Conservation (phyloP, 2,113 vertebrate species). For the Aegithalos caudatus region DNA sequence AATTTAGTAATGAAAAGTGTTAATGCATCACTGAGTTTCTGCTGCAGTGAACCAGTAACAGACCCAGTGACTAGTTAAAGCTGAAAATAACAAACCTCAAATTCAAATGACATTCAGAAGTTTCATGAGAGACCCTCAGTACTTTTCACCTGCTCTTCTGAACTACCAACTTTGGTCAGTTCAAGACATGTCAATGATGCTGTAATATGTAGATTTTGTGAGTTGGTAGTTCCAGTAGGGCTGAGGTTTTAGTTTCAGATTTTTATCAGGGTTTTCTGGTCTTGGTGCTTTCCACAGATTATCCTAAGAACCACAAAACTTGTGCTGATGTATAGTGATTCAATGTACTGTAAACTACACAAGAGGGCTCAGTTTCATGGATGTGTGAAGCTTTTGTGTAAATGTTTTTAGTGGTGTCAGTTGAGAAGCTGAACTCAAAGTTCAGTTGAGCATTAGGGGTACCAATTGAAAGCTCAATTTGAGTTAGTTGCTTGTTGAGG, state of each 20-base stretch:
- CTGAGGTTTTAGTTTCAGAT: neutral
- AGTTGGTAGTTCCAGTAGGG: neutral
- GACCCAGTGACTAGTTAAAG: neutral
- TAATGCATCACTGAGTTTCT: constrained; percentile 24
- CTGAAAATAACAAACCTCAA: neutral
- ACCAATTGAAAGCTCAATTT: neutral
- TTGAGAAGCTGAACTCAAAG: neutral
- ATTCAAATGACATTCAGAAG: neutral
- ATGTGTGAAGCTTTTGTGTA: neutral
- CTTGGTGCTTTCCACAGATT: neutral
- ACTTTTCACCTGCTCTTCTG: neutral
- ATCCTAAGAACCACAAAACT: neutral
- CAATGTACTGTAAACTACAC: neutral
- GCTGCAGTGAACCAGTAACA: neutral
- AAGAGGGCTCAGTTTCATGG: neutral
- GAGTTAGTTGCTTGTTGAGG: neutral
- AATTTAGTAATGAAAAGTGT: neutral
- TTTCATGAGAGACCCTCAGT: neutral
- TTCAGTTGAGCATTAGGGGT: neutral
- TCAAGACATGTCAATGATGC: neutral
- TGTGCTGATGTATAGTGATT: neutral
- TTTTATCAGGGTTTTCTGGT: neutral
- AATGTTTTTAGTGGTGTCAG: neutral
- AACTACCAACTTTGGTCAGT: neutral
- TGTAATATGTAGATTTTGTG: neutral